Evolutionary conservation across 2,888 invertebrate genomes (phyloP).

Genomic region (Gymnocheta viridis): DNA sequence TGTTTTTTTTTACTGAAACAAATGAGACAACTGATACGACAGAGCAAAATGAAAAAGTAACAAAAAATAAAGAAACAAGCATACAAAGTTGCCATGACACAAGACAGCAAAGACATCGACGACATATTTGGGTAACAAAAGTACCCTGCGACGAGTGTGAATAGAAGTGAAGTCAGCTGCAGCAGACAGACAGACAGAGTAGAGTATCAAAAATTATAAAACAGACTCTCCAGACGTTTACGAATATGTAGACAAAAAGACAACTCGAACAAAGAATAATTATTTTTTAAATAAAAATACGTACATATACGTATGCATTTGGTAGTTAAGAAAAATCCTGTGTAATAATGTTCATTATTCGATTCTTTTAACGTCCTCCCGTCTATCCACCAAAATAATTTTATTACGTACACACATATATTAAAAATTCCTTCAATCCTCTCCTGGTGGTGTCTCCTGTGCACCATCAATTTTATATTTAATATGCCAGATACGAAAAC

Average conservation of each 20-base stretch:
- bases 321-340: not conserved
- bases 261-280: not conserved
- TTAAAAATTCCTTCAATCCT: not conserved
- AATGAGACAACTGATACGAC: slow-evolving; percentile 54
- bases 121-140: slow-evolving; percentile 44
- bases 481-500: slow-evolving; percentile 13
- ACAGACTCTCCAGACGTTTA: slow-evolving; percentile 34
- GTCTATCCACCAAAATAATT: slow-evolving; percentile 5
- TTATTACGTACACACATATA: too few species aligned
- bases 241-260: not conserved
- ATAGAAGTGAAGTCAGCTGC: slow-evolving; percentile 30
- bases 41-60: not conserved
- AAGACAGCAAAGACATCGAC: slow-evolving; percentile 30
- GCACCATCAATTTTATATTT: not conserved
- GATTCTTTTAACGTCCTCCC: slow-evolving; percentile 11
- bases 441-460: not conserved
- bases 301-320: not conserved
- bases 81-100: slow-evolving; percentile 62
- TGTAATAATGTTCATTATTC: not conserved
- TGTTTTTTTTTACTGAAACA: too few species aligned
- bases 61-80: slow-evolving; percentile 35
- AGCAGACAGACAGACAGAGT: slow-evolving; percentile 47
- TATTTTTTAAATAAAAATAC: not conserved
- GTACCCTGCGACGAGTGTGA: not conserved
- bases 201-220: slow-evolving; percentile 6